Base-by-base conservation (phyloP, 2,113 vertebrate genomes). In the Ondatra zibethicus region DNA sequence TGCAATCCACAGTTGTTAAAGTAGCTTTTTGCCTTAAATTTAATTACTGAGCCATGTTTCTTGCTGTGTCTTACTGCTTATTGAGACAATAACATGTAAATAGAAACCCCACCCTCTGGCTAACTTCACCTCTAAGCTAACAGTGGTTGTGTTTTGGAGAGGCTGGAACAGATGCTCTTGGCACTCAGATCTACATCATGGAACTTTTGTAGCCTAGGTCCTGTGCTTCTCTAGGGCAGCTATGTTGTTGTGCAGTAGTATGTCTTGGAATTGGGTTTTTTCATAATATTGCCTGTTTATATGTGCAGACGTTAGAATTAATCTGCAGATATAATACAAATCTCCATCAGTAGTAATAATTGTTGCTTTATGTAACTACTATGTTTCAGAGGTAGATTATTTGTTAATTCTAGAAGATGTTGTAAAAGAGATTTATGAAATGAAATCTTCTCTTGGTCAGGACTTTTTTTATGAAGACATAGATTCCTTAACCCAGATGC, bases 401-500 rank as follows among this genome's bases (percentile, higher is more conserved):
- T 75, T 52, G n/a, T 39, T 17, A 88, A 31, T 21, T 36, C 12
- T 10, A 78, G 25, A 75, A 52, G 82, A 27, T 25, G 63, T 1
- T 58, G 6, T n/a, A 19, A 66, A 31, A 73, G 33, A 55, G 52
- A 88, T 86, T 65, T 47, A 58, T 65, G 17, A 47, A 86, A 90
- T 5, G 27, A 66, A 47, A 33, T 88, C 31, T 78, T 5, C 63
- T 12, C 33, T 63, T 96, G 29, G 3, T 3, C 97, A 99, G 99
- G 99, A 99, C 76, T 99, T 99, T 98, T 99, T 99, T 95, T 99
- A 99, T 89, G 99, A 99, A 17, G 99, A 99, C 96, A 99, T 99
- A 99, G 99, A 99, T 0, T 98, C 98, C 47, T 98, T 99, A 93
- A 99, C 99, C 72, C 98, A 99, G 90, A 99, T 99, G 93, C 98